Evolutionary conservation across 1,140 invertebrate genomes (phyloP).

Genomic region (Holotrichia oblita): DNA sequence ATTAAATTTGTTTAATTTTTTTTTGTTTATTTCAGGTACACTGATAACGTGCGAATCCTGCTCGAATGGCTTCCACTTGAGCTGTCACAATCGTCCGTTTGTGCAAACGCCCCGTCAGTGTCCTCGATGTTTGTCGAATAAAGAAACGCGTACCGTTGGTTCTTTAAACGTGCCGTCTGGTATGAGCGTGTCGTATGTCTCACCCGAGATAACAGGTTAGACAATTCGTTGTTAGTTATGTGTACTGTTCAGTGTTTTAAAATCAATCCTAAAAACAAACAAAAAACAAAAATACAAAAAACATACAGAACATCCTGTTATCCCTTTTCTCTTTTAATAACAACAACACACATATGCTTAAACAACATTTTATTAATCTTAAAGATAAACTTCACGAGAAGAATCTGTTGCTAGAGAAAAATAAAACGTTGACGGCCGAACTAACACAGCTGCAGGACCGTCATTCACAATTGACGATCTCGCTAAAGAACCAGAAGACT

Average conservation of each 20-base stretch:
- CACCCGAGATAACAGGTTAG: conserved; percentile 56
- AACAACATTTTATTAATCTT: conserved; percentile 36
- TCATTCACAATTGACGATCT: conserved; percentile 58
- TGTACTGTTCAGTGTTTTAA: conserved; percentile 33
- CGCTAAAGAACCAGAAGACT: conserved; percentile 55
- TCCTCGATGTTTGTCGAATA: conserved; percentile 54
- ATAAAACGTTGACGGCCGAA: conserved; percentile 54
- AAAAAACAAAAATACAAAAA: too few relatives aligned
- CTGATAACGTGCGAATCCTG: conserved; percentile 64
- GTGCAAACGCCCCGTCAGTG: conserved; percentile 55
- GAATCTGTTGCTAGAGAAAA: conserved; percentile 57
- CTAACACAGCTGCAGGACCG: conserved; percentile 57
- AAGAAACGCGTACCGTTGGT: conserved; percentile 52
- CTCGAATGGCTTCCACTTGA: conserved; percentile 64
- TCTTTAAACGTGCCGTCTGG: conserved; percentile 51
- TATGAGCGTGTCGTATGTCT: conserved; percentile 55
- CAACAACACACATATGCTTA: conserved; percentile 13
- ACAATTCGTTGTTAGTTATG: conserved; percentile 39
- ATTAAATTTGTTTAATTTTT: not conserved
- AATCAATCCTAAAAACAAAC: conserved; percentile 15
- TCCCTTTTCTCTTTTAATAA: not conserved
- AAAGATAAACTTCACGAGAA: conserved; percentile 58
- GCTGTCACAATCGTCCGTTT: conserved; percentile 63
- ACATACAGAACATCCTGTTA: not conserved
- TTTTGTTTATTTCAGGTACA: conserved; percentile 56